A percentile compares a stretch with the other conserved stretches of the same genome.
These are phyloP conservation scores for Aphelinus certus DNA, from an alignment of 1,140 invertebrate species.

Conservation along the genomic window DNA sequence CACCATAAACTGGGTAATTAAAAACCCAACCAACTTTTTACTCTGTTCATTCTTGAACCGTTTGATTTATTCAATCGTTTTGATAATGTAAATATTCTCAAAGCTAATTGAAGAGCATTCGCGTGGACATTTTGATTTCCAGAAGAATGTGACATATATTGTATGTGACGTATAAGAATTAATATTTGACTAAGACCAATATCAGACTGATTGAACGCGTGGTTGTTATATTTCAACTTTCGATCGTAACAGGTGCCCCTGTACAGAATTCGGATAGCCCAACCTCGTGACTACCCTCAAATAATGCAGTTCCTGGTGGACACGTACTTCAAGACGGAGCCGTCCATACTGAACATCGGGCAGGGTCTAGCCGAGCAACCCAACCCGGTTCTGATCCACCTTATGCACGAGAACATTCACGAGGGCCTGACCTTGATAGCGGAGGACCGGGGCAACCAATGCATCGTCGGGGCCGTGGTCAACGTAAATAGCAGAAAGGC, in stretches of 20 bases:
- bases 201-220: too few relatives aligned
- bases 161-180: too few relatives aligned
- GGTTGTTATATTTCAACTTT: too few relatives aligned
- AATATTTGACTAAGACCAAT: too few relatives aligned
- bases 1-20: too few relatives aligned
- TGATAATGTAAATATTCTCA: too few relatives aligned
- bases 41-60: too few relatives aligned
- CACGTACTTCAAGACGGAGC: slow-evolving; percentile 51
- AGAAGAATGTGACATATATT: too few relatives aligned
- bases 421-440: slow-evolving; percentile 60
- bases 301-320: slow-evolving; percentile 53
- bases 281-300: slow-evolving; percentile 48
- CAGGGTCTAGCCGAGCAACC: slow-evolving; percentile 40
- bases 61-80: too few relatives aligned
- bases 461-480: slow-evolving; percentile 60
- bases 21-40: too few relatives aligned
- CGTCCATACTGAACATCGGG: slow-evolving; percentile 48
- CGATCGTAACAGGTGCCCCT: not conserved
- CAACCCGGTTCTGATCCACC: slow-evolving; percentile 32
- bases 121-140: not conserved
- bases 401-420: slow-evolving; percentile 51
- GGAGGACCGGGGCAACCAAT: slow-evolving; percentile 51
- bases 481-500: slow-evolving; percentile 52
- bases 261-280: slow-evolving; percentile 47
- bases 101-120: not conserved